These are phyloP conservation scores for Hemibagrus wyckioides DNA, from an alignment of 2,113 vertebrate species.

Conservation along the genomic window DNA sequence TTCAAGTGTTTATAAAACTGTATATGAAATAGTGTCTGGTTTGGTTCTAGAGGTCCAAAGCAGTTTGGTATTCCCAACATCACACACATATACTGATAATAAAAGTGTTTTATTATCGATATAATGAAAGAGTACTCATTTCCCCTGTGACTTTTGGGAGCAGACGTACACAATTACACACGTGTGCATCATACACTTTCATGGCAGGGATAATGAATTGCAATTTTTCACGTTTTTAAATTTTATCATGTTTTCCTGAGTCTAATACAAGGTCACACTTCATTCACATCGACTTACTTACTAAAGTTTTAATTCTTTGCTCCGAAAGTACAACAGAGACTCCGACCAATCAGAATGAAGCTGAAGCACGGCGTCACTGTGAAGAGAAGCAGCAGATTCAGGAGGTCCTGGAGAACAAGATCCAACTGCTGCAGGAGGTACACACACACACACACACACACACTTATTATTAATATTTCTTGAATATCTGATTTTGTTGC, in stretches of 20 bases:
- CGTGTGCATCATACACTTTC: neutral
- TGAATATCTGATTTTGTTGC: neutral
- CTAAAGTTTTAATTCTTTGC: neutral
- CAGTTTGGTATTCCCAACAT: too few relatives aligned
- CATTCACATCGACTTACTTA: neutral
- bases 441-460: constrained; percentile 30
- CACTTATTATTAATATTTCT: too few relatives aligned
- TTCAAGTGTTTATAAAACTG: neutral
- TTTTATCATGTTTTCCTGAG: neutral
- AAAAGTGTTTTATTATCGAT: too few relatives aligned
- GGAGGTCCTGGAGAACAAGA: constrained; percentile 81
- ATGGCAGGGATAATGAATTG: neutral
- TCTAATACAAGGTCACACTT: neutral
- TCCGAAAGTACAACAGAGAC: constrained; percentile 76
- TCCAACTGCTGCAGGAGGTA: constrained; percentile 87
- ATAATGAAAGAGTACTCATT: too few relatives aligned
- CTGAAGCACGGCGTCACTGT: constrained; percentile 73
- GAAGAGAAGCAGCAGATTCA: constrained; percentile 79
- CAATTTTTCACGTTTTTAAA: neutral
- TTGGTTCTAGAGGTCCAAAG: neutral
- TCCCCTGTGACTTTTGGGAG: too few relatives aligned
- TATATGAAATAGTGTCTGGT: neutral
- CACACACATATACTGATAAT: too few relatives aligned
- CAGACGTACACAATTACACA: neutral
- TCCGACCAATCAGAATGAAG: constrained; percentile 78